Evolutionary conservation across 2,888 invertebrate species (phyloP), one percentile per base, ranked within the genome.

Genomic region (Patella caerulea): DNA sequence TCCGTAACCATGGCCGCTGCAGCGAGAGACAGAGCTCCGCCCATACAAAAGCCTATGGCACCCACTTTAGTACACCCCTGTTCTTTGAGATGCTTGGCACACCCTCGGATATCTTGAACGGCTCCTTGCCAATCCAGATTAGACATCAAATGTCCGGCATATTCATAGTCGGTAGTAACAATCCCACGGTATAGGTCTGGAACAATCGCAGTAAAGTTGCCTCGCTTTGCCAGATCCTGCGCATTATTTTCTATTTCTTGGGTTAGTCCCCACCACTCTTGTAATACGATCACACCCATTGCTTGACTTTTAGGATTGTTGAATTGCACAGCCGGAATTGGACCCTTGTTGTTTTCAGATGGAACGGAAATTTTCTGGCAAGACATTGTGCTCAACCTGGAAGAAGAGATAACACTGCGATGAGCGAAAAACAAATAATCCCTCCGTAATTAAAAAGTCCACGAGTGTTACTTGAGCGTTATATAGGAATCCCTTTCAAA

Each of bases 41-140:
- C 89, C 88, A 89, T 87, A 76, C 89, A 88, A 79, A 88, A 89
- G 3, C 89, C 89, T 12, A 86, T 85, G n/a, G 88, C 87, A 2
- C 89, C 89, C 24, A 88, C 65, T 19, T 65, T 65, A 24, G 65
- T 11, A 75, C 87, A 87, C 0, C 87, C 87, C n/a, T 74, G 79
- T 14, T 17, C 14, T 53, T 81, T 76, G 5, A 88, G 81, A 76
- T 79, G 86, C 54, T 76, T 59, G 5, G 84, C 85, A 15, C 86
- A 86, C 11, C 83, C 88, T 75, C 81, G 73, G 15, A 88, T 83
- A 71, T 88, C 88, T n/a, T 79, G 55, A 15, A 88, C 82, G 1
- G 88, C 88, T 15, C 87, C 88, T 9, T 71, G 45, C 87, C 87
- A 88, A 76, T 88, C 87, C 54, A 88, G 80, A 29, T 82, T 79